A percentile compares a stretch with the other conserved stretches of the same genome.
Evolutionary conservation across 92 coral and sea anemone genomes (phyloP).

Genomic region (Epizoanthus ramosus): DNA sequence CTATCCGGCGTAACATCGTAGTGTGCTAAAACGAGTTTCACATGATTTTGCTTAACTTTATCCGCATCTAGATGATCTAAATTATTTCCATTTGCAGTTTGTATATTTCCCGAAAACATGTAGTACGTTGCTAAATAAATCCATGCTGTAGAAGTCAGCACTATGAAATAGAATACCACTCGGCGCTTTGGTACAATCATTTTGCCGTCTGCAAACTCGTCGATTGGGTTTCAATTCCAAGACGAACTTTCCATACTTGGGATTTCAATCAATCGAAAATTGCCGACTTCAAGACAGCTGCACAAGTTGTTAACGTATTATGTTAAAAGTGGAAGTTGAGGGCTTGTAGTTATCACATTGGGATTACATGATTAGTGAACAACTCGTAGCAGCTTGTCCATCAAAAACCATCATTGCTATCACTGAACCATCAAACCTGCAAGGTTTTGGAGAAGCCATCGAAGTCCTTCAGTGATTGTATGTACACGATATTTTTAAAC

Average conservation of each 20-base stretch:
- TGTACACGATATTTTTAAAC: neutral
- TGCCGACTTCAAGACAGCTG: too few species aligned
- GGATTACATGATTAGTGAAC: constrained; percentile 12
- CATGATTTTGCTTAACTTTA: constrained; percentile 25
- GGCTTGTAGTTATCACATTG: neutral
- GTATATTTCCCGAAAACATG: constrained; percentile 61
- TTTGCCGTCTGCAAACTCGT: neutral
- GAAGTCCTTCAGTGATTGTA: neutral
- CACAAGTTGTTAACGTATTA: neutral
- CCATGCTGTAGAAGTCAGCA: constrained; percentile 85
- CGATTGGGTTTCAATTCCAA: neutral
- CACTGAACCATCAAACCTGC: neutral
- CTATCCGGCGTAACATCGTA: constrained; percentile 92
- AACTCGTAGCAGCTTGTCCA: neutral
- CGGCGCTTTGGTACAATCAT: constrained; percentile 94
- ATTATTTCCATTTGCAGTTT: constrained; percentile 17
- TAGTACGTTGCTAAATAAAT: constrained; percentile 81
- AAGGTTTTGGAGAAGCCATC: neutral
- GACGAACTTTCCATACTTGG: neutral
- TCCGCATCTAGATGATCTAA: neutral
- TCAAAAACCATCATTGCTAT: neutral
- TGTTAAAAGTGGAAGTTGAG: neutral
- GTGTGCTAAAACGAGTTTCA: constrained; percentile 26
- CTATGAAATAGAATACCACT: constrained; percentile 75
- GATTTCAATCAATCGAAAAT: neutral